Percentiles rank a stretch among this genome's conserved stretches.
Conservation (phyloP, 2,797 vertebrate species). For the Acrossocheilus wenchowensis region DNA sequence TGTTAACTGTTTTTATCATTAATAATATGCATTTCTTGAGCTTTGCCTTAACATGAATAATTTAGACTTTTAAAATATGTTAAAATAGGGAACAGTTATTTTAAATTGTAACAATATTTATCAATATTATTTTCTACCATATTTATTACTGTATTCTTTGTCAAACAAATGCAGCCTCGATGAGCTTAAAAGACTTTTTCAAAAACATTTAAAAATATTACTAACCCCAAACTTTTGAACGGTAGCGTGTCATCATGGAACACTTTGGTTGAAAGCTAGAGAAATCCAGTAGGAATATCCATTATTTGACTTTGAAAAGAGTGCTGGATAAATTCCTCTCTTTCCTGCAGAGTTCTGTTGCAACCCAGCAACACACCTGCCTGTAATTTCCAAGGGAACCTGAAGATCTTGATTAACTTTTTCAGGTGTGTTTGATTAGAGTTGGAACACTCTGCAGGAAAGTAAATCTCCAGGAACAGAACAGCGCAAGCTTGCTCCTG, state of each 20-base stretch:
- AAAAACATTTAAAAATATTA: not conserved
- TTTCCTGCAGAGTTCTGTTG: slow-evolving; percentile 8
- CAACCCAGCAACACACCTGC: slow-evolving; percentile 2
- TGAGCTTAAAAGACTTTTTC: not conserved
- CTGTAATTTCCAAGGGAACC: slow-evolving; percentile 29
- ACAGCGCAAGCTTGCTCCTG: slow-evolving; percentile 5
- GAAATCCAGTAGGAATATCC: not conserved
- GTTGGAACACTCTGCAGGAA: slow-evolving; percentile 33
- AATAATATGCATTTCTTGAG: not conserved
- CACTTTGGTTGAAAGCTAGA: not conserved
- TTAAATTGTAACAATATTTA: not conserved
- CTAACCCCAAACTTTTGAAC: not conserved
- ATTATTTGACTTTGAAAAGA: slow-evolving; percentile 15
- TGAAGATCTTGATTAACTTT: slow-evolving; percentile 37
- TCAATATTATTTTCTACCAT: not conserved
- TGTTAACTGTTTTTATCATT: not conserved
- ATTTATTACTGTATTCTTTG: not conserved
- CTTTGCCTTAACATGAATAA: not conserved
- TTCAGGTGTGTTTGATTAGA: slow-evolving; percentile 43
- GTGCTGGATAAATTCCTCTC: not conserved
- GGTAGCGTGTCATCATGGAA: not conserved
- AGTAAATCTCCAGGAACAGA: slow-evolving; percentile 37
- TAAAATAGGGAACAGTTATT: not conserved
- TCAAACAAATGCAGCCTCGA: not conserved
- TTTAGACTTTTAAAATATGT: not conserved